These are phyloP conservation scores for Tinea pellionella DNA, from an alignment of 2,888 invertebrate genomes.

Conservation along the genomic window DNA sequence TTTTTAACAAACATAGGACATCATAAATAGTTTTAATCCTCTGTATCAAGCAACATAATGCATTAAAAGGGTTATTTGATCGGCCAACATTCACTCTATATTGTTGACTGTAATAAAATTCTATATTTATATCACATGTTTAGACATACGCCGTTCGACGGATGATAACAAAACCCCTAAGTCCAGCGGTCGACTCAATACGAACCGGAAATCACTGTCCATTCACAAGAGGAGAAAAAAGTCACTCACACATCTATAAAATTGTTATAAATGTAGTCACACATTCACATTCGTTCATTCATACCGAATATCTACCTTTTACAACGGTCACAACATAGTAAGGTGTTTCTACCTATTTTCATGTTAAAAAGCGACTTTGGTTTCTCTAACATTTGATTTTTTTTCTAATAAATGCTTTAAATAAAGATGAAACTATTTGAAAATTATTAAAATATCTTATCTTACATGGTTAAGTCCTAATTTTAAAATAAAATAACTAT, in stretches of 20 bases:
- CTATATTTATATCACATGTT: slow-evolving; percentile 52
- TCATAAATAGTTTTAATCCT: slow-evolving; percentile 7
- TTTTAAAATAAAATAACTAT: no score
- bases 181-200: slow-evolving; percentile 39
- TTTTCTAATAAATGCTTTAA: no score
- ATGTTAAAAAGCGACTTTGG: not conserved
- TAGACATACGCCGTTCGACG: slow-evolving; percentile 32
- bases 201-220: slow-evolving; percentile 63
- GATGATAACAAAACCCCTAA: slow-evolving; percentile 67
- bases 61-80: slow-evolving; percentile 5
- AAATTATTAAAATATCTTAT: no score
- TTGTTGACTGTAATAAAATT: slow-evolving; percentile 47
- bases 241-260: slow-evolving; percentile 30
- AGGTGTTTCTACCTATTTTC: slow-evolving; percentile 15
- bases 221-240: slow-evolving; percentile 60
- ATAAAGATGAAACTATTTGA: no score
- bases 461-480: no score
- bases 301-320: slow-evolving; percentile 48
- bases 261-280: slow-evolving; percentile 34
- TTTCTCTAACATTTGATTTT: no score
- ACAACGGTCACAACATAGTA: slow-evolving; percentile 45
- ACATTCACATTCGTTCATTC: slow-evolving; percentile 50
- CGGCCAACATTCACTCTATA: not conserved
- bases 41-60: slow-evolving; percentile 1
- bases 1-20: not conserved